Percentiles rank a stretch among this genome's conserved stretches.
phyloP scores from a whole-genome alignment of 2,113 vertebrate genomes.

The Hippocampus mohnikei region DNA sequence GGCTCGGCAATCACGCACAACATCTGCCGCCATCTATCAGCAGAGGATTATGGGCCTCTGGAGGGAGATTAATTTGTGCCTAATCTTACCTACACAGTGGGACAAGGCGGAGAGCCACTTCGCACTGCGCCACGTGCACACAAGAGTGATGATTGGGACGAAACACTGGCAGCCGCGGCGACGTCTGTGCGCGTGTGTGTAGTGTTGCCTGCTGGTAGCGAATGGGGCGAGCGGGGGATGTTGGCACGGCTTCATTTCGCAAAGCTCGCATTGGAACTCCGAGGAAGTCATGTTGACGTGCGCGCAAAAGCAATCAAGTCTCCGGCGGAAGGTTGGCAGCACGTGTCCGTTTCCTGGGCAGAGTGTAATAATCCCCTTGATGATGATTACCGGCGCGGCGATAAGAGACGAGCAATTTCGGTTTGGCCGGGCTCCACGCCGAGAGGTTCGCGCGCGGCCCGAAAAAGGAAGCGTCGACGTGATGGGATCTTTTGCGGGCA shows the following conservation, averaged over 20 bases:
- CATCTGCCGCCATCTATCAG: conserved; percentile 62
- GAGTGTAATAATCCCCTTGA: conserved; percentile 42
- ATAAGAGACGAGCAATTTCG: conserved; percentile 36
- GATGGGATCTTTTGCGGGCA: not conserved
- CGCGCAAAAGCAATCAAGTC: conserved; percentile 34
- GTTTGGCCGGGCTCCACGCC: conserved; percentile 7
- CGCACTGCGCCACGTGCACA: conserved; percentile 10
- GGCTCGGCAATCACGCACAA: conserved; percentile 41
- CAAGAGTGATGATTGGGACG: conserved; percentile 10
- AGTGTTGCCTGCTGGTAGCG: conserved; percentile 21
- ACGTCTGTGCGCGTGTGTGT: conserved; percentile 6
- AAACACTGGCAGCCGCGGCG: not conserved
- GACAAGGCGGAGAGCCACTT: conserved; percentile 23
- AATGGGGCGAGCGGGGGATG: conserved; percentile 46
- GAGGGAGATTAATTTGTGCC: conserved; percentile 56
- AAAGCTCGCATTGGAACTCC: conserved; percentile 31
- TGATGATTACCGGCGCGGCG: conserved; percentile 44
- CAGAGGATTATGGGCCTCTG: conserved; percentile 50
- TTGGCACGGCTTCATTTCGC: conserved; percentile 42
- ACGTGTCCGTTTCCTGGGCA: conserved; percentile 22
- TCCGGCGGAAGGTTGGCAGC: conserved; percentile 32
- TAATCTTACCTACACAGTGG: conserved; percentile 51
- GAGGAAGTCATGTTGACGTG: conserved; percentile 14
- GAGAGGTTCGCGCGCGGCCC: conserved; percentile 5
- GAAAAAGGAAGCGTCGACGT: not conserved